Conservation (phyloP, 2,888 invertebrate genomes). For the Philopedon plagiatum region DNA sequence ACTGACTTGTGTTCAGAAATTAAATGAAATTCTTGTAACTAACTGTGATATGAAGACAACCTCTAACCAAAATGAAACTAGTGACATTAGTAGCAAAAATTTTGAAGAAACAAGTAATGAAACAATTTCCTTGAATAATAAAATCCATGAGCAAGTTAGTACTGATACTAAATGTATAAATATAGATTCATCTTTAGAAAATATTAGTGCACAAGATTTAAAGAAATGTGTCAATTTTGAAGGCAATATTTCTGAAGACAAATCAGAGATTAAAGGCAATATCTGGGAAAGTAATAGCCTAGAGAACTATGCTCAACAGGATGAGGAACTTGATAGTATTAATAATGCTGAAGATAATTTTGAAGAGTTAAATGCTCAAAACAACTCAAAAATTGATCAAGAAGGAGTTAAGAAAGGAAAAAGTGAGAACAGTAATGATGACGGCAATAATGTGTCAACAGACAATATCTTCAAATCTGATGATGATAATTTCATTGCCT, state of each 20-base stretch:
- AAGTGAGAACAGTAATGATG: not conserved
- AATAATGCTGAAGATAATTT: not conserved
- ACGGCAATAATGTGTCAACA: not conserved
- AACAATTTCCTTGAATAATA: slow-evolving; percentile 10
- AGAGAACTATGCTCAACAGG: not conserved
- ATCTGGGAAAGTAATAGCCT: not conserved
- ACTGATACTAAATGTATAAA: not conserved
- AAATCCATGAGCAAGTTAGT: not conserved
- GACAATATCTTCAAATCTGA: not conserved
- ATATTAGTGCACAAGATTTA: not conserved
- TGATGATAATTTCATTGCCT: not conserved
- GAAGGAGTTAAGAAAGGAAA: not conserved
- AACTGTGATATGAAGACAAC: slow-evolving; percentile 44
- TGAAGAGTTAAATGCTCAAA: not conserved
- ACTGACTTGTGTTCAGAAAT: slow-evolving; percentile 19
- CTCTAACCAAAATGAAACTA: slow-evolving; percentile 28
- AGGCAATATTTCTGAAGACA: not conserved
- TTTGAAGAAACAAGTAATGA: slow-evolving; percentile 4
- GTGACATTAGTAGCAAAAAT: slow-evolving; percentile 4
- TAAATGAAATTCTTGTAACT: slow-evolving; percentile 28
- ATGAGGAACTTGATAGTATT: not conserved
- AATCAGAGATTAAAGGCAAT: not conserved
- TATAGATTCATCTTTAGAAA: not conserved
- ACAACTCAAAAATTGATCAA: not conserved
- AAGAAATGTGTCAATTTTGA: not conserved